Conservation (phyloP, 2,888 invertebrate species). For the Ornithoptera alexandrae region DNA sequence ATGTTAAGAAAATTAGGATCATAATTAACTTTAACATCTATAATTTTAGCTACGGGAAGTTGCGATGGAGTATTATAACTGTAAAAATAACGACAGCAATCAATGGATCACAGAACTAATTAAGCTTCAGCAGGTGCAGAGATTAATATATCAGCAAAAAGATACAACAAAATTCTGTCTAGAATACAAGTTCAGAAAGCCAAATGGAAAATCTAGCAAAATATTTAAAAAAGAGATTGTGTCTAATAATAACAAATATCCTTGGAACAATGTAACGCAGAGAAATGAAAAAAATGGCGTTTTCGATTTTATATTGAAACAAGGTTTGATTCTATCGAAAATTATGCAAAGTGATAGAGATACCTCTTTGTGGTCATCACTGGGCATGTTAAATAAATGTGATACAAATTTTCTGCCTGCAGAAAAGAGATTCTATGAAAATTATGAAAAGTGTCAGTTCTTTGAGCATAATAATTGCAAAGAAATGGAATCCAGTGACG, state of each 20-base stretch:
- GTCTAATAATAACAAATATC: constrained; percentile 67
- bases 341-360: constrained; percentile 48
- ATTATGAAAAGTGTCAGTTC: constrained; percentile 59
- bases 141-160: constrained; percentile 65
- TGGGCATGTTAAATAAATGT: constrained; percentile 60
- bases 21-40: no score
- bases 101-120: constrained; percentile 71
- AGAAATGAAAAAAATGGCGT: constrained; percentile 53
- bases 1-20: no score
- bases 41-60: constrained; percentile 83
- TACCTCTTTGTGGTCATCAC: constrained; percentile 48
- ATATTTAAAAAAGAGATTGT: constrained; percentile 53
- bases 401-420: constrained; percentile 55
- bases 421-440: constrained; percentile 60
- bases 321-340: constrained; percentile 55
- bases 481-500: constrained; percentile 42
- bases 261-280: constrained; percentile 65
- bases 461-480: constrained; percentile 49
- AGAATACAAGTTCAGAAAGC: constrained; percentile 57
- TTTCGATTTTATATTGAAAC: constrained; percentile 60
- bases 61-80: constrained; percentile 86
- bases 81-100: constrained; percentile 74
- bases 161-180: constrained; percentile 61
- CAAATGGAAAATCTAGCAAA: constrained; percentile 43
- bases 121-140: constrained; percentile 64